phyloP scores from a whole-genome alignment of 2,888 invertebrate species.

The Tachina lurida region DNA sequence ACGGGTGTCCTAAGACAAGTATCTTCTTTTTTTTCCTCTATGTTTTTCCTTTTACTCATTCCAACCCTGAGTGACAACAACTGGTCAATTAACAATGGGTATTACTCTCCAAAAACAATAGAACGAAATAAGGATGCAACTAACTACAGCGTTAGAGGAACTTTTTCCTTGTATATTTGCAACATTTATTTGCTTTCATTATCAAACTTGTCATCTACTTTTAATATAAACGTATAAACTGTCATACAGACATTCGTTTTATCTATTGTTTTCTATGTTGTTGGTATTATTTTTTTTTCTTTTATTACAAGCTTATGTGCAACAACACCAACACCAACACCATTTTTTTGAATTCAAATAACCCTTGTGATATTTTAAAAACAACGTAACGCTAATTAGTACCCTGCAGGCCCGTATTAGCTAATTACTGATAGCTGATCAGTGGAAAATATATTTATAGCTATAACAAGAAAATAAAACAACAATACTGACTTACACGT shows the following conservation, averaged over 20 bases:
- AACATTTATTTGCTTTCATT: constrained; percentile 53
- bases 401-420: constrained; percentile 69
- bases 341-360: constrained; percentile 4
- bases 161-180: neutral
- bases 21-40: neutral
- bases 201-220: constrained; percentile 47
- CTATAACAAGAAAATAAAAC: constrained; percentile 11
- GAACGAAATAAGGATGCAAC: neutral
- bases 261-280: constrained; percentile 7
- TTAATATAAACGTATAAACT: neutral
- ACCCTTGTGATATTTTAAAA: constrained; percentile 14
- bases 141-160: neutral
- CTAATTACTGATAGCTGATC: constrained; percentile 74
- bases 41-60: neutral
- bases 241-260: neutral
- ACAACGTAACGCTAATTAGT: constrained; percentile 70
- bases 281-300: constrained; percentile 16
- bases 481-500: constrained; percentile 25
- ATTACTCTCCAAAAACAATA: neutral
- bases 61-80: constrained; percentile 60
- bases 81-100: constrained; percentile 49
- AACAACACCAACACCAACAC: constrained; percentile 11
- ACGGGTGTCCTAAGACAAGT: too few relatives aligned
- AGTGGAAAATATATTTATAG: constrained; percentile 59
- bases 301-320: neutral